Conservation (phyloP, 2,888 invertebrate genomes). For the Drosophila austrosaltans region DNA sequence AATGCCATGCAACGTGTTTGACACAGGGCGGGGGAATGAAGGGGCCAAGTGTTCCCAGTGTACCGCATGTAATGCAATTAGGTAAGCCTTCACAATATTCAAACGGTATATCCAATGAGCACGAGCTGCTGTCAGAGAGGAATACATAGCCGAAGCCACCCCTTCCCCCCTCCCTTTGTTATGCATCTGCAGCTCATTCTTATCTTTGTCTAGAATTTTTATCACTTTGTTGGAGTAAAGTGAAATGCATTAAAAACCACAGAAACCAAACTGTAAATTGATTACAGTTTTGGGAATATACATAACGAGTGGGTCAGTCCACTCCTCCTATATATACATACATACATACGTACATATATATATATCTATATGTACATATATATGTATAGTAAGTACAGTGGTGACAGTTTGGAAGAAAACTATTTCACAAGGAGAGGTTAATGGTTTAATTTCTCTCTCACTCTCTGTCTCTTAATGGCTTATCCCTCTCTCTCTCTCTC, state of each 20-base stretch:
- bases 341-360: not conserved
- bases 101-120: slow-evolving; percentile 12
- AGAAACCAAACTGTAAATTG: slow-evolving; percentile 49
- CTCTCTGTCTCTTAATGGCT: not conserved
- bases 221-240: slow-evolving; percentile 38
- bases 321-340: not conserved
- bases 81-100: slow-evolving; percentile 44
- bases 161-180: too few species aligned
- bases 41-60: slow-evolving; percentile 1
- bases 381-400: slow-evolving; percentile 1
- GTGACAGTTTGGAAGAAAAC: slow-evolving; percentile 10
- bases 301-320: not conserved
- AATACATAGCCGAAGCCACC: not conserved
- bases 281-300: slow-evolving; percentile 18
- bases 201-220: slow-evolving; percentile 6
- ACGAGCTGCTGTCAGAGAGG: slow-evolving; percentile 7
- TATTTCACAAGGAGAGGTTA: slow-evolving; percentile 23
- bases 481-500: not conserved
- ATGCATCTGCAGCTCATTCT: not conserved
- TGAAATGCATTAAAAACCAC: slow-evolving; percentile 59
- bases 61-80: slow-evolving; percentile 59
- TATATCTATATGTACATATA: too few species aligned
- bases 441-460: slow-evolving; percentile 48
- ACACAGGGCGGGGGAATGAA: not conserved
- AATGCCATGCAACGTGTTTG: slow-evolving; percentile 61